phyloP scores from a whole-genome alignment of 2,797 vertebrate genomes.

The Dicrostonyx torquatus region DNA sequence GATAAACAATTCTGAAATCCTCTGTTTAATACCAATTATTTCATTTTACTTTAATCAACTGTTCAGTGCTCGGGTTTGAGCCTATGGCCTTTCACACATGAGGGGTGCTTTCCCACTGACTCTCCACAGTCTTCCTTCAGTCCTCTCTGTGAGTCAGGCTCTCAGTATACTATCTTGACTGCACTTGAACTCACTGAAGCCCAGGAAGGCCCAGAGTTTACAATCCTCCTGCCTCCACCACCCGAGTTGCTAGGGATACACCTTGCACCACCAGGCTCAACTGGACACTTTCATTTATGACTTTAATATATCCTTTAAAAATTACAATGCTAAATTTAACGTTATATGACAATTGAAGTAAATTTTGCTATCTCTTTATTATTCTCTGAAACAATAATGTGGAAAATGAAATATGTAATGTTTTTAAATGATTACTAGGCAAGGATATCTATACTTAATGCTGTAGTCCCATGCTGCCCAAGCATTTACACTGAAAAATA shows the following conservation, averaged over 20 bases:
- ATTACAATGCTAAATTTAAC: neutral
- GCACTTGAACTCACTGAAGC: neutral
- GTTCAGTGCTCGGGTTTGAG: neutral
- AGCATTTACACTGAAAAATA: neutral
- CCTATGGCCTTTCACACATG: neutral
- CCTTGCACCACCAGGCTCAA: neutral
- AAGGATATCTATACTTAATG: neutral
- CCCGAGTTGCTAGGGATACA: neutral
- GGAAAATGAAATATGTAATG: neutral
- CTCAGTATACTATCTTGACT: neutral
- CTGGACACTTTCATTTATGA: neutral
- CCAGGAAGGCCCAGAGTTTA: neutral
- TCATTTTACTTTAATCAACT: neutral
- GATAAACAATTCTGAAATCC: neutral
- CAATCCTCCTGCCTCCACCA: neutral
- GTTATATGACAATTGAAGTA: neutral
- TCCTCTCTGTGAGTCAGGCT: neutral
- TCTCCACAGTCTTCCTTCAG: neutral
- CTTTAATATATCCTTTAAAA: neutral
- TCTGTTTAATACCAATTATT: neutral
- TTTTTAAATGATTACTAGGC: neutral
- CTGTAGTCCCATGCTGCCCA: neutral
- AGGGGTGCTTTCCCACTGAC: neutral
- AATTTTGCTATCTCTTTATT: neutral
- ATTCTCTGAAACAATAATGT: neutral